A percentile compares a stretch with the other conserved stretches of the same genome.
These are phyloP conservation scores for Hemicordylus capensis DNA, from an alignment of 2,113 vertebrate species.

Conservation along the genomic window DNA sequence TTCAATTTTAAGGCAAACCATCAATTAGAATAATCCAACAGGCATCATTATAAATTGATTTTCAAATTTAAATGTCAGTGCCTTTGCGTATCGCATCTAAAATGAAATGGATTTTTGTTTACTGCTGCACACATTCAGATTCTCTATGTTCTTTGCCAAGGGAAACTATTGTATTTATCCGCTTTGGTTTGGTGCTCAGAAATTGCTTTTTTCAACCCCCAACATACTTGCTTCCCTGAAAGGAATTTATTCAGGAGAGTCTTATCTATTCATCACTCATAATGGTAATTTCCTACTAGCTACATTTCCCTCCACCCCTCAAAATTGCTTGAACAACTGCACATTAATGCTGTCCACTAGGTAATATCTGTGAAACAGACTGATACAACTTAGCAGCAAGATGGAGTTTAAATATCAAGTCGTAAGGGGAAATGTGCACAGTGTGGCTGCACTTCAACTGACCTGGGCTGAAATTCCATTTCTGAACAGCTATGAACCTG, in stretches of 20 bases:
- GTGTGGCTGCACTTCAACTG: slow-evolving; percentile 22
- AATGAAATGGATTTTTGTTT: background rate
- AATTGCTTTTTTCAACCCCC: background rate
- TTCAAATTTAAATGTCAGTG: slow-evolving; percentile 5
- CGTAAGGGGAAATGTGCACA: background rate
- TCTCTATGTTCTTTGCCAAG: background rate
- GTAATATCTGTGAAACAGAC: background rate
- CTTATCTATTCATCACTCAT: background rate
- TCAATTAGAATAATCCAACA: slow-evolving; percentile 29
- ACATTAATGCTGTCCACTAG: background rate
- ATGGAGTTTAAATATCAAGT: slow-evolving; percentile 17
- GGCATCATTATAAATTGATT: slow-evolving; percentile 25
- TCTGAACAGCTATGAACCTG: slow-evolving; percentile 38
- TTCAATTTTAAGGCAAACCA: slow-evolving; percentile 24
- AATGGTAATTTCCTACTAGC: background rate
- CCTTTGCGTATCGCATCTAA: background rate
- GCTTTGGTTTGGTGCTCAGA: background rate
- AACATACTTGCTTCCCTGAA: slow-evolving; percentile 3
- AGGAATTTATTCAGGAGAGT: background rate
- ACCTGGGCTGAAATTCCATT: slow-evolving; percentile 44
- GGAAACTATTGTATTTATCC: background rate
- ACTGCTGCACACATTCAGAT: background rate
- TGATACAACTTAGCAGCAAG: background rate
- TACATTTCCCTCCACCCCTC: slow-evolving; percentile 6
- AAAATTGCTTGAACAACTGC: background rate